Conservation (phyloP, 2,888 invertebrate genomes). For the Aplocera efformata region DNA sequence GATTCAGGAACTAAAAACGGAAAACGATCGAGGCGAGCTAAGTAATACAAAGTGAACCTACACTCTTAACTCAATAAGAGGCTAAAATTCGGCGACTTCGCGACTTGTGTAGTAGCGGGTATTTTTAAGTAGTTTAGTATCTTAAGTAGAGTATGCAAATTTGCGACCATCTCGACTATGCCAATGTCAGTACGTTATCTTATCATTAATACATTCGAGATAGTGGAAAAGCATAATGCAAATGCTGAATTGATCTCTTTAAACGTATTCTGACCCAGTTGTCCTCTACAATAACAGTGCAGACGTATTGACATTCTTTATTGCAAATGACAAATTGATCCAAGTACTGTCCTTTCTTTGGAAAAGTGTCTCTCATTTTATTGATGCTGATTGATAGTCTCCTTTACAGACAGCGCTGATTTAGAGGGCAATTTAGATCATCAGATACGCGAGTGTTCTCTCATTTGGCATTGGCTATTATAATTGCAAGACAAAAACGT, state of each 20-base stretch:
- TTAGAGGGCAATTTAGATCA: slow-evolving; percentile 39
- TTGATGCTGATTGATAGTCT: slow-evolving; percentile 52
- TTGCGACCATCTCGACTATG: not conserved
- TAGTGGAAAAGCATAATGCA: slow-evolving; percentile 9
- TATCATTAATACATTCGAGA: slow-evolving; percentile 1
- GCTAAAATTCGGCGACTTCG: too few relatives aligned
- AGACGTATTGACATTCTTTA: slow-evolving; percentile 74
- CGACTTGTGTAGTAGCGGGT: too few relatives aligned
- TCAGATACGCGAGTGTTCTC: slow-evolving; percentile 9
- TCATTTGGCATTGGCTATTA: not conserved
- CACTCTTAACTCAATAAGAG: too few relatives aligned
- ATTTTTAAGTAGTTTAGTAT: too few relatives aligned
- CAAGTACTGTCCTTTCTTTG: slow-evolving; percentile 53
- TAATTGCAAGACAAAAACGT: too few relatives aligned
- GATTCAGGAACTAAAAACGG: too few relatives aligned
- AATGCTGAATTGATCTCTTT: slow-evolving; percentile 8
- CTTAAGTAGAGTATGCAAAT: too few relatives aligned
- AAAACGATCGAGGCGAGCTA: too few relatives aligned
- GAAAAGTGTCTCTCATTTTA: slow-evolving; percentile 41
- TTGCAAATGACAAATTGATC: slow-evolving; percentile 77
- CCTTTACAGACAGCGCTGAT: slow-evolving; percentile 30
- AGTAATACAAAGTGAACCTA: too few relatives aligned
- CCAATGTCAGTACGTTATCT: slow-evolving; percentile 5
- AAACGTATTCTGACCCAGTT: slow-evolving; percentile 8
- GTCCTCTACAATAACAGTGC: slow-evolving; percentile 21